Percentiles rank a stretch among this genome's conserved stretches.
These are phyloP conservation scores for Cinclus mexicanus DNA, from an alignment of 2,113 vertebrate genomes.

Conservation along the genomic window DNA sequence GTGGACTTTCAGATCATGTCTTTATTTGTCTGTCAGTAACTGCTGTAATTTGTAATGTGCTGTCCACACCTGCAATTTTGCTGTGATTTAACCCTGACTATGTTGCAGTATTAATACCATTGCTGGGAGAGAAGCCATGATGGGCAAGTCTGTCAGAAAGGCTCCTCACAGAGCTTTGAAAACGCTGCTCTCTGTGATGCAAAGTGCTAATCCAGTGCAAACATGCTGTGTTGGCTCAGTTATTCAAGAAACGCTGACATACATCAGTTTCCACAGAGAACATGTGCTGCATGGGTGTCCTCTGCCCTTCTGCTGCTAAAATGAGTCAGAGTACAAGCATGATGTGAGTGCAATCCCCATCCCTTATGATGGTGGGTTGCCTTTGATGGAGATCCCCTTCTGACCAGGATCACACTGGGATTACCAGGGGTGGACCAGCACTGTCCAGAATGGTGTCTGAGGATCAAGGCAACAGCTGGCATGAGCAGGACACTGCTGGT, in stretches of 20 bases:
- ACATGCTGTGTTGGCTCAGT: background rate
- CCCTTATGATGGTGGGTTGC: accelerated
- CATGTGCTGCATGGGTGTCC: accelerated
- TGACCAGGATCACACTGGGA: background rate
- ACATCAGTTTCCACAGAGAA: background rate
- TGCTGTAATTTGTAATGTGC: background rate
- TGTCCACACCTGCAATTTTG: background rate
- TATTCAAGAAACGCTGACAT: background rate
- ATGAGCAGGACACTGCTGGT: background rate
- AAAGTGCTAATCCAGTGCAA: background rate
- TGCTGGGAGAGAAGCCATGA: background rate
- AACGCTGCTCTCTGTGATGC: accelerated
- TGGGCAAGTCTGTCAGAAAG: background rate
- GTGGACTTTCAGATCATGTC: constrained; percentile 13
- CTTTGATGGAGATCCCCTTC: background rate
- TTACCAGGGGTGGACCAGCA: background rate
- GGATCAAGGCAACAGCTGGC: background rate
- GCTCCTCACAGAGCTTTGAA: background rate
- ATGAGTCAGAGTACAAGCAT: background rate
- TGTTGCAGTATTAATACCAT: background rate
- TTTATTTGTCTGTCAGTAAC: constrained; percentile 17
- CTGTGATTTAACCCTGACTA: constrained; percentile 6
- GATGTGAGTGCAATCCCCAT: background rate
- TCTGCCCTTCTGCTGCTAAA: background rate
- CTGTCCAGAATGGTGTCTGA: background rate